Evolutionary conservation across 2,888 invertebrate species (phyloP), one percentile per base, ranked within the genome.

Genomic region (Brenthis ino): DNA sequence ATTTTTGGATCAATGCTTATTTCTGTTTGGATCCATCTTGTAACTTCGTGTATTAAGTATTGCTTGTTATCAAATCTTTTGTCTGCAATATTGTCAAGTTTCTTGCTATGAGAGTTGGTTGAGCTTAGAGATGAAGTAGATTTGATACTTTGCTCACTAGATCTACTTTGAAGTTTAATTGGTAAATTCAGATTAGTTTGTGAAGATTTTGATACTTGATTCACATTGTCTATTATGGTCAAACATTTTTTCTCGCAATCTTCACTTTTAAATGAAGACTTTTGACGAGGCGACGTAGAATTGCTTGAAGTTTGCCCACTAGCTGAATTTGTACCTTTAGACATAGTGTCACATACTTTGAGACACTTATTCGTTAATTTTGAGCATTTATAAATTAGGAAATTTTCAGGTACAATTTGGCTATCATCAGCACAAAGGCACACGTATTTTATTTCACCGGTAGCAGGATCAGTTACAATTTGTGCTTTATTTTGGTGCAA

Each of bases 1-100:
- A 91, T 86, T 77, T 81, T 86, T 5, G 93, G 92, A 72, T 91
- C 78, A 51, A 93, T 88, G 74, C 88, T 91, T 37, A 93, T 89
- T 78, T 91, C 90, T 33, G 93, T 93, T 79, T 93, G 93, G 28
- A 87, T 79, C 51, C 82, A 86, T 76, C 88, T 84, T 28, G 88
- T 87, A 37, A 84, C 83, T 78, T 89, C 89, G 68, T 78, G 71
- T 66, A 76, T 54, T 53, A 53, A 54, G 56, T 33, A 51, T 16
- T 64, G 58, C 75, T 48, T n/a, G 51, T n/a, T 14, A n/a, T 51
- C 6, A 51, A 16, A n/a, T 16, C 51, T 16, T n/a, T n/a, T 67
- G 48, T 67, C 55, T 6, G 65, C n/a, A 37, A 64, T 47, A 64
- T 64, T 51, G 70, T 67, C 67, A 24, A 57, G 51, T 61, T 67